These are phyloP conservation scores for Coenobita brevimanus DNA, from an alignment of 1,140 invertebrate species.

Conservation along the genomic window DNA sequence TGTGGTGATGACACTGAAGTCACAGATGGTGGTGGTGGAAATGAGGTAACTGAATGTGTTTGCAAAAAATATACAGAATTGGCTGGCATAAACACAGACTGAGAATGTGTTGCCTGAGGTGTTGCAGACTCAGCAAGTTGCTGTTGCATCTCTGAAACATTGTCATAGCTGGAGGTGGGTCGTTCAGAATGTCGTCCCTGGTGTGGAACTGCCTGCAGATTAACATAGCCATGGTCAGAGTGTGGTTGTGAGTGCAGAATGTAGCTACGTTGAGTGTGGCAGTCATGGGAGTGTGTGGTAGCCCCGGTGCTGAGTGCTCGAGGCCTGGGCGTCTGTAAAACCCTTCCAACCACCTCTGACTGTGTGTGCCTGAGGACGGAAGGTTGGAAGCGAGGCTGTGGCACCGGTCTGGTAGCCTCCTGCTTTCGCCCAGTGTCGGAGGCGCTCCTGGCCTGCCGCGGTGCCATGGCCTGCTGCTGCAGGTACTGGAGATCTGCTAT, in stretches of 20 bases:
- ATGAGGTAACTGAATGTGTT: background rate
- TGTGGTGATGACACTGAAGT: background rate
- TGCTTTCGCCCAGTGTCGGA: background rate
- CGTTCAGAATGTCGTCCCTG: background rate
- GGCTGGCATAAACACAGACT: no score
- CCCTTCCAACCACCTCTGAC: conserved; percentile 40
- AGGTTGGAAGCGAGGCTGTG: background rate
- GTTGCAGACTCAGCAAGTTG: background rate
- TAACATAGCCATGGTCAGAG: conserved; percentile 30
- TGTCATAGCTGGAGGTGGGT: conserved; percentile 19
- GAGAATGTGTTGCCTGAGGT: background rate
- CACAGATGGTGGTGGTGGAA: background rate
- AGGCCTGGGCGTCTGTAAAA: background rate
- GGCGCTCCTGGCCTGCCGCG: background rate
- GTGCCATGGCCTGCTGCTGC: background rate
- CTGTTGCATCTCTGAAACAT: background rate
- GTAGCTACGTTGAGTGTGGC: background rate
- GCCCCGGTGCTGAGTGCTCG: conserved; percentile 47
- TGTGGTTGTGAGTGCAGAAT: background rate
- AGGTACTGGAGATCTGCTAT: conserved; percentile 30
- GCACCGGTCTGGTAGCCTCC: background rate
- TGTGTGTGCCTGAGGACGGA: conserved; percentile 51
- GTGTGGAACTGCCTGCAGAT: background rate
- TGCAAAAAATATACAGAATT: no score
- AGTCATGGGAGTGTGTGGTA: conserved; percentile 6